Base-by-base conservation (phyloP, 2,888 invertebrate genomes). In the Clepsis dumicolana region DNA sequence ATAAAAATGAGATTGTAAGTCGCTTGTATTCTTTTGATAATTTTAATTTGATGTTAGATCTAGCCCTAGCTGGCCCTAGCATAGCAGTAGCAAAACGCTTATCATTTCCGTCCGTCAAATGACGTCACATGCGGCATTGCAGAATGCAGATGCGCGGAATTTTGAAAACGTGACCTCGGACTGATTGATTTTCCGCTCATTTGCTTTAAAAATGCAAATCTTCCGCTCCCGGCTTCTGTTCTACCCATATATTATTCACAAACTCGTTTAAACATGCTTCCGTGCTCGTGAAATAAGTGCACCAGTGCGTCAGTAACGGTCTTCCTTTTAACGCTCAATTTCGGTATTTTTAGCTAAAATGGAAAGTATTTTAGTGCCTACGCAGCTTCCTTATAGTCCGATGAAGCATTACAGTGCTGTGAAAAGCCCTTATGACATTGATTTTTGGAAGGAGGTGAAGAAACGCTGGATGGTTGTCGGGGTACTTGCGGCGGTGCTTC, bases 391-490 rank as follows among this genome's bases (percentile, higher is more conserved):
- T 35, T 73, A 72, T 65, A 70, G 29, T 38, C 70, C 73, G 53
- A 32, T 24, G 29, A 73, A 71, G 32, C 67, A 61, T 59, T 70
- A 64, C 54, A 71, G 69, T 14, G 64, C 60, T 24, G 64, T 64
- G 44, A 78, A 73, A 54, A 80, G 76, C 74, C 80, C 76, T 64
- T 85, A 85, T 68, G 76, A 80, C 16, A 48, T 86, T 63, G 85
- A 88, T 76, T 70, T 89, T 71, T 85, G 86, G 85, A 73, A 75
- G 35, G 86, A 84, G 78, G 70, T 82, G 65, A 82, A 76, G 59
- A 83, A 80, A 73, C 82, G 87, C 8, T 91, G 90, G 91, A 76
- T 88, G 77, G 82, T 87, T 64, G 72, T 78, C 7, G 91, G 90
- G 1, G 90, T 91, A 14, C 77, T 91, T 14, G 65, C 70, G 0